Conservation (phyloP, 2,888 invertebrate species). For the Dysmachus trigonus region DNA sequence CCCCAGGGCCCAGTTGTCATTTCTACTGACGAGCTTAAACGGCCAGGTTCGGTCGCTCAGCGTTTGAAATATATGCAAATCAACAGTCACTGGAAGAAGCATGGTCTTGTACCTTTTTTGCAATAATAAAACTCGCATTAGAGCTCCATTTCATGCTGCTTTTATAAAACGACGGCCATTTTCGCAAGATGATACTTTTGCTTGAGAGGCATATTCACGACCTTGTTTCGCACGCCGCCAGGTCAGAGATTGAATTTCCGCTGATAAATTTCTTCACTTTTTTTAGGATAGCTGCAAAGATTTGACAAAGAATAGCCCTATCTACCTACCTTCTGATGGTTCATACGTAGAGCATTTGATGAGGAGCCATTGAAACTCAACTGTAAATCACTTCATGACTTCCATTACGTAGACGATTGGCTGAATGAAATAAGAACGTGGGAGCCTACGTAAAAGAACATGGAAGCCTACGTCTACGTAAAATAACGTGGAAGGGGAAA, state of each 20-base stretch:
- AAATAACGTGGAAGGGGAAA: not conserved
- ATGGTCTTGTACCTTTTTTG: slow-evolving; percentile 5
- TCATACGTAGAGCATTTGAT: not conserved
- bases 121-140: slow-evolving; percentile 39
- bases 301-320: not conserved
- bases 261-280: not conserved
- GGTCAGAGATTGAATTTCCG: not conserved
- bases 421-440: not conserved
- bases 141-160: slow-evolving; percentile 34
- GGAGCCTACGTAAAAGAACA: not conserved
- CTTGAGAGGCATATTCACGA: not conserved
- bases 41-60: not conserved
- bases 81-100: not conserved
- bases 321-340: not conserved
- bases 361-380: not conserved
- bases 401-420: not conserved
- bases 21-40: not conserved
- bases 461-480: not conserved
- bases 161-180: slow-evolving; percentile 6
- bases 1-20: slow-evolving; percentile 8
- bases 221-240: not conserved
- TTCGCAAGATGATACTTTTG: slow-evolving; percentile 30
- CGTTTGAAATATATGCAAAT: slow-evolving; percentile 28
- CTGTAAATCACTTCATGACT: not conserved
- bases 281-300: not conserved